Conservation (phyloP, 1,140 invertebrate genomes). For the Lordiphosa collinella region DNA sequence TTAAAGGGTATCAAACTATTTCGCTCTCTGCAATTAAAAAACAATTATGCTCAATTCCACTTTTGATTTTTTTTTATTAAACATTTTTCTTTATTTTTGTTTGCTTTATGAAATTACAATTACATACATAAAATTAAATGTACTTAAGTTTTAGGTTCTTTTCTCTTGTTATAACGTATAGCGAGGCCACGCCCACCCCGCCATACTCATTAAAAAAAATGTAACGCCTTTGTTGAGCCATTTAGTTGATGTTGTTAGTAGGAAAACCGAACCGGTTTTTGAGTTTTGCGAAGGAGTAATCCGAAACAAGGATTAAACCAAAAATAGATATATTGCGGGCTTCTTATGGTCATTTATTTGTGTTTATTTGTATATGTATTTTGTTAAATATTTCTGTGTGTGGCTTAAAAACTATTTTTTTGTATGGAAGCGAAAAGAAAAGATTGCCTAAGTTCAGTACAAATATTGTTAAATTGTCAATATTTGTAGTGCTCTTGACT, state of each 20-base stretch:
- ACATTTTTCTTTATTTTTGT: constrained; percentile 43
- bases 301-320: not conserved
- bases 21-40: too few species aligned
- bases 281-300: too few species aligned
- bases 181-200: constrained; percentile 5
- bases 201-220: constrained; percentile 36
- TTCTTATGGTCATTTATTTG: constrained; percentile 19
- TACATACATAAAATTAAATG: constrained; percentile 44
- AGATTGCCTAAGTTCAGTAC: constrained; percentile 44
- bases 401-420: constrained; percentile 48
- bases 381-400: constrained; percentile 20
- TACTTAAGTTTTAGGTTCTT: constrained; percentile 28
- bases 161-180: not conserved
- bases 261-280: too few species aligned
- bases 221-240: constrained; percentile 33
- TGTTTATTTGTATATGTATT: constrained; percentile 9
- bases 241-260: constrained; percentile 4
- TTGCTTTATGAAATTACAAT: constrained; percentile 43
- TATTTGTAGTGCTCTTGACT: constrained; percentile 51
- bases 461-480: constrained; percentile 50
- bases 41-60: too few species aligned
- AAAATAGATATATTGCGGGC: constrained; percentile 35
- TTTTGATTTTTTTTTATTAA: constrained; percentile 29
- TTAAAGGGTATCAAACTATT: too few species aligned
- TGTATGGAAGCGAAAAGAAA: constrained; percentile 20